Base-by-base conservation (phyloP, 2,888 invertebrate species). In the Ecdyonurus torrentis region DNA sequence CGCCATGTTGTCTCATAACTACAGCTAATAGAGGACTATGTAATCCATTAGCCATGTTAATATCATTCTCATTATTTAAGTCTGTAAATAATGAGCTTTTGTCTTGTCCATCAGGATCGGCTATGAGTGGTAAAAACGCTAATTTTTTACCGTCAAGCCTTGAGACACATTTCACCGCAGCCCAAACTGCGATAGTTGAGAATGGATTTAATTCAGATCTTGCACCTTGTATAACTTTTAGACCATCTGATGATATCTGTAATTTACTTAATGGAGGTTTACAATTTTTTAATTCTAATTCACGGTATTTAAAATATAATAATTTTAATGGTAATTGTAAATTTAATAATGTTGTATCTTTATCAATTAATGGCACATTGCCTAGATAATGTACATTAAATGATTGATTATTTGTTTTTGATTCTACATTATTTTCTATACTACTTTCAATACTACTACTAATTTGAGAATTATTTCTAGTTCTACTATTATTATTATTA, bases 181-280 rank as follows among this genome's bases (percentile, higher is more conserved):
- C 92, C 93, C 93, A 93, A 1, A 93, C 92, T 1, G 92, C 92
- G 74, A 93, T 93, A 59, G 91, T 88, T 22, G 91, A 88, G 71
- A 92, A 93, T 1, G 91, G 89, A 71, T 92, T 91, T 62, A 87
- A 75, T 62, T 73, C 73, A 15, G 61, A 50, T 1, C 63, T 58
- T n/a, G 61, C 52, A 1, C 60, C 58, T 20, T 83, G 82, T 71
- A 83, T 80, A n/a, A 89, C 84, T 73, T 85, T 83, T n/a, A 89
- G 76, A 22, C 89, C 89, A 62, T 79, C 77, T 68, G 80, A 77
- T 1, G 85, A 84, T 67, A 86, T 86, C 73, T 86, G 84, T 72
- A 87, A 20, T 22, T 22, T n/a, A 55, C 55, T 55, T 7, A 22
- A 71, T 19, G 76, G 70, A 66, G 77, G 78, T 74, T 79, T 81